A percentile compares a stretch with the other conserved stretches of the same genome.
These are phyloP conservation scores for Myopa tessellatipennis DNA, from an alignment of 2,888 invertebrate species.

Conservation along the genomic window DNA sequence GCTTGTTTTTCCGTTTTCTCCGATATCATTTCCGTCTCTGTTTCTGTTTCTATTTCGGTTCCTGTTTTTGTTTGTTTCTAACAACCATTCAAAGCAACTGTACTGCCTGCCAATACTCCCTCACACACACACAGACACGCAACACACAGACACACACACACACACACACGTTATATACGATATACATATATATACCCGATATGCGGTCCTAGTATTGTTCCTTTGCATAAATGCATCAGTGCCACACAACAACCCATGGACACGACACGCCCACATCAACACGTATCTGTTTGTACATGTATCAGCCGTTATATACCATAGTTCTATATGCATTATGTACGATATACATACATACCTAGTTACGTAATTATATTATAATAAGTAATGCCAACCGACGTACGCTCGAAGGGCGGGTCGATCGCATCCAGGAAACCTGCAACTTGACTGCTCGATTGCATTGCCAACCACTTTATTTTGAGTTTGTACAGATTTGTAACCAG, in stretches of 20 bases:
- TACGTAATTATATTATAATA: constrained; percentile 22
- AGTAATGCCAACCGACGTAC: background rate
- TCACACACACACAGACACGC: constrained; percentile 36
- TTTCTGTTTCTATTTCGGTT: constrained; percentile 7
- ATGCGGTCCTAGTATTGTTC: constrained; percentile 8
- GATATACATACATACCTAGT: constrained; percentile 1
- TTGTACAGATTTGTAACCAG: constrained; percentile 18
- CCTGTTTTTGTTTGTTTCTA: constrained; percentile 36
- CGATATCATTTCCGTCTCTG: background rate
- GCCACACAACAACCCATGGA: background rate
- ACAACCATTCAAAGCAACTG: constrained; percentile 36
- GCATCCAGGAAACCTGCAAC: constrained; percentile 11
- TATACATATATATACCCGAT: constrained; percentile 17
- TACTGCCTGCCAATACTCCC: constrained; percentile 32
- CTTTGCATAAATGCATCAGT: constrained; percentile 47
- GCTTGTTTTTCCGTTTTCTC: background rate
- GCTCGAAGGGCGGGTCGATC: background rate
- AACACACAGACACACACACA: constrained; percentile 9
- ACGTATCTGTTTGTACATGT: background rate
- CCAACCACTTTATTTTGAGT: constrained; percentile 28
- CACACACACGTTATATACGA: constrained; percentile 1
- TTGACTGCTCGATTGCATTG: constrained; percentile 28
- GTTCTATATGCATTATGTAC: background rate
- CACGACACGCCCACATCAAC: background rate
- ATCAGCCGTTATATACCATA: background rate